Conservation (phyloP, 2,113 vertebrate species). For the Spilogale gracilis region DNA sequence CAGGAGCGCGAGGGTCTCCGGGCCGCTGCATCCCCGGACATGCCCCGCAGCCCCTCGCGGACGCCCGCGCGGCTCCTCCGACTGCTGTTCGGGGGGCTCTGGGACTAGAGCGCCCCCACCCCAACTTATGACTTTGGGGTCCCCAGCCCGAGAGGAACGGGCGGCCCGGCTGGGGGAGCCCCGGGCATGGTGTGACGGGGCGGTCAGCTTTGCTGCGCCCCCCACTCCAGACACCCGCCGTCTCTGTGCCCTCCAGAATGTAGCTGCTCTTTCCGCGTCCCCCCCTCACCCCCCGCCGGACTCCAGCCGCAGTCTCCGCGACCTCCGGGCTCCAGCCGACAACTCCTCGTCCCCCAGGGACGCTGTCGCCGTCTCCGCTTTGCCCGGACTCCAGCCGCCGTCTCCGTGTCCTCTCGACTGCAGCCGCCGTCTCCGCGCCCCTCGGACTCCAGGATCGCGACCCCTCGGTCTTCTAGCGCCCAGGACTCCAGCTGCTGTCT, state of each 20-base stretch:
- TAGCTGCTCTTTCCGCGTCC: conserved; percentile 38
- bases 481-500: not conserved
- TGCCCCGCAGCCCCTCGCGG: conserved; percentile 65
- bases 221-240: conserved; percentile 1
- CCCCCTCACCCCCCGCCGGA: not conserved
- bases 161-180: conserved; percentile 75
- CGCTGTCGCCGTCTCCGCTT: not conserved
- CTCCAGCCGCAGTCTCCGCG: conserved; percentile 58
- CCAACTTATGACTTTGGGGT: conserved; percentile 70
- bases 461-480: not conserved
- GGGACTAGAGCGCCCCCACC: conserved; percentile 28
- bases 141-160: conserved; percentile 73
- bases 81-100: conserved; percentile 1
- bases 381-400: not conserved
- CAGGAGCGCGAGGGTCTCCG: conserved; percentile 40
- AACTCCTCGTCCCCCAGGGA: not conserved
- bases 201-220: conserved; percentile 53
- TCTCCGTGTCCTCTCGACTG: not conserved
- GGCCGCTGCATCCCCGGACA: conserved; percentile 60
- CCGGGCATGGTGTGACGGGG: conserved; percentile 74
- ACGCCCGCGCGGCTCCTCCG: conserved; percentile 25
- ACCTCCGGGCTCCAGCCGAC: conserved; percentile 36
- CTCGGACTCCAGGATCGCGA: not conserved
- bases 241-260: conserved; percentile 61
- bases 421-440: not conserved